Conservation (phyloP, 2,888 invertebrate species). For the Furcula furcula region DNA sequence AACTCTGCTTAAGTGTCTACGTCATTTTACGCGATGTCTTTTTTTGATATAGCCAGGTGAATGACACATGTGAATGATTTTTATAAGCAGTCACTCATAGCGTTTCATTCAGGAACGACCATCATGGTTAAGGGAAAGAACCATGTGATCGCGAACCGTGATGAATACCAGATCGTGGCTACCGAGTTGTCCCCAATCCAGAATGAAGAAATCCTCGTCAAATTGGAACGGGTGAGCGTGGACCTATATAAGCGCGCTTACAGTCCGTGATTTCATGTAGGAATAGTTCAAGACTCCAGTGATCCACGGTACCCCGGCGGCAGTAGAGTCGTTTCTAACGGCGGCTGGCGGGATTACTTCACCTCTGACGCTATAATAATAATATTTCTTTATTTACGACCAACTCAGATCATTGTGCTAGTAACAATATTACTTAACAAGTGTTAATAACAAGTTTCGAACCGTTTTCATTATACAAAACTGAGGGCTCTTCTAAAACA, state of each 20-base stretch:
- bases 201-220: slow-evolving; percentile 49
- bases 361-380: slow-evolving; percentile 24
- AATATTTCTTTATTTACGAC: no score
- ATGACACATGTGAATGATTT: neutral
- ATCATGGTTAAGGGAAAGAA: slow-evolving; percentile 75
- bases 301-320: slow-evolving; percentile 82
- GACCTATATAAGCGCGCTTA: slow-evolving; percentile 42
- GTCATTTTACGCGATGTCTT: no score
- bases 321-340: slow-evolving; percentile 78
- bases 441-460: no score
- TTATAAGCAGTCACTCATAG: slow-evolving; percentile 9
- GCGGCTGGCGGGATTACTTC: slow-evolving; percentile 41
- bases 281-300: slow-evolving; percentile 82
- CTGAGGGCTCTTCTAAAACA: slow-evolving; percentile 12
- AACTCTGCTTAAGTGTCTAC: no score
- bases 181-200: slow-evolving; percentile 70
- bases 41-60: no score
- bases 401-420: no score
- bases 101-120: neutral
- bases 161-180: slow-evolving; percentile 81
- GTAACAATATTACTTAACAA: no score
- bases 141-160: slow-evolving; percentile 58
- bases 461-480: no score
- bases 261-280: slow-evolving; percentile 32
- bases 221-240: slow-evolving; percentile 48